A percentile compares a stretch with the other conserved stretches of the same genome.
Evolutionary conservation across 2,113 vertebrate species (phyloP).

Genomic region (Cebus imitator): DNA sequence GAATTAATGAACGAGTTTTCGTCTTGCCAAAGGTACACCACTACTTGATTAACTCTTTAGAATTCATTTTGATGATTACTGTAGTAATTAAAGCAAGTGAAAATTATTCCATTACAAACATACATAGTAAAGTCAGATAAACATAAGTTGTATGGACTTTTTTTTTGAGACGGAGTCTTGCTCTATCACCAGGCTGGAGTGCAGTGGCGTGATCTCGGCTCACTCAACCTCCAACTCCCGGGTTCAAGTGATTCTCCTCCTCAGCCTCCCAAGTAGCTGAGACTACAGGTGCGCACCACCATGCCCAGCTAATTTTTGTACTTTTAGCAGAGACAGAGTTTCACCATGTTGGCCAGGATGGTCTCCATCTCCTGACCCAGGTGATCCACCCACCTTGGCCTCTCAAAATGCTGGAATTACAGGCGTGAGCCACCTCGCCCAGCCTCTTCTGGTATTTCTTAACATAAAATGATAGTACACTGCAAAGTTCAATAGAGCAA

Average conservation of each 20-base stretch:
- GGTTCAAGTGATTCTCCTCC: too few species aligned
- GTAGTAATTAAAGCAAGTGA: background rate
- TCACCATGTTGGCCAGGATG: too few species aligned
- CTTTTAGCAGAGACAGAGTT: too few species aligned
- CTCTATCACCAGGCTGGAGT: too few species aligned
- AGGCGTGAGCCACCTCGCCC: rapidly evolving
- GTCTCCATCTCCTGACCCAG: too few species aligned
- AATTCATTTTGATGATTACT: background rate
- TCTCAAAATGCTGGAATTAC: too few species aligned
- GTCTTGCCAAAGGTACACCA: background rate
- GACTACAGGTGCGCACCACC: rapidly evolving
- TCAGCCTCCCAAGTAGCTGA: too few species aligned
- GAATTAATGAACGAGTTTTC: background rate
- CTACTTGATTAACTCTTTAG: background rate
- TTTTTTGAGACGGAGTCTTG: too few species aligned
- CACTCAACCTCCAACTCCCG: too few species aligned
- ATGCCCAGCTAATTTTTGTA: too few species aligned
- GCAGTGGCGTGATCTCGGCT: rapidly evolving
- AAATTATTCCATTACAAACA: background rate
- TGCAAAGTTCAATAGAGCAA: background rate
- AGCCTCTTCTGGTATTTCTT: background rate
- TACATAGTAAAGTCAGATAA: background rate
- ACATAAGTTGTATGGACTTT: background rate
- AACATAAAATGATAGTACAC: background rate
- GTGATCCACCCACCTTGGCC: too few species aligned